Evolutionary conservation across 2,113 vertebrate species (phyloP).

Genomic region (Cyprinus carpio): DNA sequence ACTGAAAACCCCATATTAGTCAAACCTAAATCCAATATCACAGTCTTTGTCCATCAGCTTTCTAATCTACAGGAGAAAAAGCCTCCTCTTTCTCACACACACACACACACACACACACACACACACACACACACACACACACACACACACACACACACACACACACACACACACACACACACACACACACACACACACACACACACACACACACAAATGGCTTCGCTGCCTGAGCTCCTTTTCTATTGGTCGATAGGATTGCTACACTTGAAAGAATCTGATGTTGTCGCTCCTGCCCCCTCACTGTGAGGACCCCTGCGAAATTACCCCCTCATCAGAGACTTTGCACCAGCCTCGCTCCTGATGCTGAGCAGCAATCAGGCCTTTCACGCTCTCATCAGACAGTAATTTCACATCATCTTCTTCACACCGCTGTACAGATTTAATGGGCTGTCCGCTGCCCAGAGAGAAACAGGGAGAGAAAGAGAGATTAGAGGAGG

Average conservation of each 20-base stretch:
- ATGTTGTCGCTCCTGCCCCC: slow-evolving; percentile 53
- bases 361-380: slow-evolving; percentile 38
- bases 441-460: slow-evolving; percentile 50
- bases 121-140: slow-evolving; percentile 16
- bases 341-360: slow-evolving; percentile 35
- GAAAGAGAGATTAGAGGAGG: slow-evolving; percentile 21
- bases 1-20: background rate
- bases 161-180: background rate
- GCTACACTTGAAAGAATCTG: slow-evolving; percentile 51
- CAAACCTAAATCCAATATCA: background rate
- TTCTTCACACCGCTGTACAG: slow-evolving; percentile 34
- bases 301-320: slow-evolving; percentile 44
- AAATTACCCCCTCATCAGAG: slow-evolving; percentile 58
- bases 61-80: background rate
- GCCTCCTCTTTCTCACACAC: background rate
- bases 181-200: background rate
- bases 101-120: slow-evolving; percentile 10
- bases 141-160: slow-evolving; percentile 10
- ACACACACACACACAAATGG: background rate
- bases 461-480: slow-evolving; percentile 39
- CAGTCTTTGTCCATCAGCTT: background rate
- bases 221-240: slow-evolving; percentile 43
- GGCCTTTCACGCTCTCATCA: slow-evolving; percentile 29
- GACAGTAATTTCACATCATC: slow-evolving; percentile 47
- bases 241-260: slow-evolving; percentile 44